These are phyloP conservation scores for Timema podura DNA, from an alignment of 2,888 invertebrate species.

Conservation along the genomic window DNA sequence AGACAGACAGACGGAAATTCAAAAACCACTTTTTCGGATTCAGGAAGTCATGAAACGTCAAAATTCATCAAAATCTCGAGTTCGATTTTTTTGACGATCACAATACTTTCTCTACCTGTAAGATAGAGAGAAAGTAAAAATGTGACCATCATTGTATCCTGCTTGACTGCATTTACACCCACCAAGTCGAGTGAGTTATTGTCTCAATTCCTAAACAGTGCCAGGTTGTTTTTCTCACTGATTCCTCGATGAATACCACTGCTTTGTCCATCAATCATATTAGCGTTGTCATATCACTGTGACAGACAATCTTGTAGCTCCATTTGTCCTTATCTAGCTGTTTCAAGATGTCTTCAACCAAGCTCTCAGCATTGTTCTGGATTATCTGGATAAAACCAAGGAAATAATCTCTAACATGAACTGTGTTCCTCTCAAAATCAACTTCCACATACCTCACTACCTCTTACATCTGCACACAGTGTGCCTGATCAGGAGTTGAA, in stretches of 20 bases:
- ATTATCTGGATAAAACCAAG: constrained; percentile 34
- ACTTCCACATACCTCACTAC: constrained; percentile 29
- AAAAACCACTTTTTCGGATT: too few species aligned
- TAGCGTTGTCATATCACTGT: constrained; percentile 33
- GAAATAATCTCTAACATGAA: constrained; percentile 33
- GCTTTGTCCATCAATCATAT: constrained; percentile 30
- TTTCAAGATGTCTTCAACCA: constrained; percentile 31
- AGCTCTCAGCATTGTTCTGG: constrained; percentile 32
- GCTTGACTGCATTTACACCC: constrained; percentile 3
- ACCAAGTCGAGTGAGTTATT: background rate
- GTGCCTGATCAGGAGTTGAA: constrained; percentile 33
- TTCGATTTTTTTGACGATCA: too few species aligned
- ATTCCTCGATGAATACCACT: constrained; percentile 32
- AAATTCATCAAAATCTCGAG: too few species aligned
- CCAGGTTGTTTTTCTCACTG: constrained; percentile 27
- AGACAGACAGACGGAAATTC: too few species aligned
- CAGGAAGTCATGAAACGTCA: too few species aligned
- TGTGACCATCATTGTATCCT: background rate
- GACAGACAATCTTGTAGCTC: constrained; percentile 28
- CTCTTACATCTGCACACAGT: constrained; percentile 29
- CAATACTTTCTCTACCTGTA: too few species aligned
- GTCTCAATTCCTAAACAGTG: constrained; percentile 8
- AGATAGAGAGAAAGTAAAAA: too few species aligned
- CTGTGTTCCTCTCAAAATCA: constrained; percentile 31
- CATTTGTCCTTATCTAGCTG: constrained; percentile 24